Evolutionary conservation across 2,113 vertebrate species (phyloP).

Genomic region (Apteryx mantelli): DNA sequence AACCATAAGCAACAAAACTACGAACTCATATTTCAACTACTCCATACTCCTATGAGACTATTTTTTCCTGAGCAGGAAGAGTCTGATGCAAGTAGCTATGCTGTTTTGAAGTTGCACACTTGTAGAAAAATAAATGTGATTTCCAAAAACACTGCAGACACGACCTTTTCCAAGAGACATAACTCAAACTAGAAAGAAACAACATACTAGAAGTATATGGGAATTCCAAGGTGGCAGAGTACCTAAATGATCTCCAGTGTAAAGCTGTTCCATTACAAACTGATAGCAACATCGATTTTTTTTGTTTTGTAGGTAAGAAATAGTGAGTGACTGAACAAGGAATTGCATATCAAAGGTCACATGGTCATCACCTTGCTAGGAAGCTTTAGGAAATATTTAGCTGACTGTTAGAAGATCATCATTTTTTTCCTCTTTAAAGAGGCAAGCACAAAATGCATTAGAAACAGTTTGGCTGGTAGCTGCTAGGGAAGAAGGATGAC

Average conservation of each 20-base stretch:
- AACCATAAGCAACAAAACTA: neutral
- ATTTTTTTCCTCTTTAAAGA: neutral
- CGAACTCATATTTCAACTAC: neutral
- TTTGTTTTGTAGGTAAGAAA: neutral
- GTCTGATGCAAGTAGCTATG: neutral
- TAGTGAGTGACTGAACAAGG: neutral
- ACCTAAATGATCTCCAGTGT: neutral
- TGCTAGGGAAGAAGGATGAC: neutral
- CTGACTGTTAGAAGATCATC: neutral
- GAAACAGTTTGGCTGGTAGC: neutral
- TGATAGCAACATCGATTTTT: neutral
- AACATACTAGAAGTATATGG: neutral
- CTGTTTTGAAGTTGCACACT: neutral
- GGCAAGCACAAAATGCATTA: neutral
- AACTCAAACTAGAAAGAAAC: constrained; percentile 17
- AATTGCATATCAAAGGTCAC: neutral
- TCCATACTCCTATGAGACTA: neutral
- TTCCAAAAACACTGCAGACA: constrained; percentile 26
- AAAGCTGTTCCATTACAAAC: neutral
- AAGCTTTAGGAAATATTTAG: neutral
- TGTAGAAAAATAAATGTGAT: constrained; percentile 34
- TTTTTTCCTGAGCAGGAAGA: neutral
- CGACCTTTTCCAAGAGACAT: constrained; percentile 11
- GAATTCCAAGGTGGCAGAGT: neutral
- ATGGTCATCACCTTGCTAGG: neutral